Conservation (phyloP, 2,797 vertebrate species). For the Coccyzus lansbergi region DNA sequence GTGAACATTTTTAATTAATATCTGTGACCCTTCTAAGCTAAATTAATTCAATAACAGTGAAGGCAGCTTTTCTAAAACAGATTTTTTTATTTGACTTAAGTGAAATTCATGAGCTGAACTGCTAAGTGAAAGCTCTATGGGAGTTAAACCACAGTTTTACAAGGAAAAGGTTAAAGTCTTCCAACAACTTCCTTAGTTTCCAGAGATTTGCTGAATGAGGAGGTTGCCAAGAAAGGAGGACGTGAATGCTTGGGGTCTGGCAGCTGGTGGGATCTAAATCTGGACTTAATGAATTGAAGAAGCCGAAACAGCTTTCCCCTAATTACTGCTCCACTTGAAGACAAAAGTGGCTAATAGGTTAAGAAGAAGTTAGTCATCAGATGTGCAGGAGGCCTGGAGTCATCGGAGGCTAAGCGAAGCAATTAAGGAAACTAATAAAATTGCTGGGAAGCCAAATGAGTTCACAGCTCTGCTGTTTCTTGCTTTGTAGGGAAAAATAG, state of each 20-base stretch:
- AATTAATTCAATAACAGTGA: not conserved
- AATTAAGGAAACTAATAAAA: conserved; percentile 61
- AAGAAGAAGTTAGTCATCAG: not conserved
- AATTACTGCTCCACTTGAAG: not conserved
- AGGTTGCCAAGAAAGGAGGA: not conserved
- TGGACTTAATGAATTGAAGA: not conserved
- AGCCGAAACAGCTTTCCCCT: not conserved
- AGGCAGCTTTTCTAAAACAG: not conserved
- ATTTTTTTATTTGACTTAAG: not conserved
- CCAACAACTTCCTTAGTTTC: not conserved
- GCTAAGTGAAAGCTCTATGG: not conserved
- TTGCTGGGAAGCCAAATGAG: conserved; percentile 52
- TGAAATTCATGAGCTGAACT: not conserved
- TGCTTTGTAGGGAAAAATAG: conserved; percentile 27
- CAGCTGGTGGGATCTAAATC: not conserved
- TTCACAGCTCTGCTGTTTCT: conserved; percentile 35
- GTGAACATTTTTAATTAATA: not conserved
- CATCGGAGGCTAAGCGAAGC: conserved; percentile 37
- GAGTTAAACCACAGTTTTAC: not conserved
- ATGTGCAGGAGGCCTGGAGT: conserved; percentile 3
- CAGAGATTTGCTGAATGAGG: not conserved
- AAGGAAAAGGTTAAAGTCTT: not conserved
- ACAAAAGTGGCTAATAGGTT: not conserved
- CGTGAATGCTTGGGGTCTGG: not conserved
- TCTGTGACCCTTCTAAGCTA: not conserved